Evolutionary conservation across 1,140 invertebrate species (phyloP), one percentile per base, ranked within the genome.

Genomic region (Aphaenogaster ashmeadi): DNA sequence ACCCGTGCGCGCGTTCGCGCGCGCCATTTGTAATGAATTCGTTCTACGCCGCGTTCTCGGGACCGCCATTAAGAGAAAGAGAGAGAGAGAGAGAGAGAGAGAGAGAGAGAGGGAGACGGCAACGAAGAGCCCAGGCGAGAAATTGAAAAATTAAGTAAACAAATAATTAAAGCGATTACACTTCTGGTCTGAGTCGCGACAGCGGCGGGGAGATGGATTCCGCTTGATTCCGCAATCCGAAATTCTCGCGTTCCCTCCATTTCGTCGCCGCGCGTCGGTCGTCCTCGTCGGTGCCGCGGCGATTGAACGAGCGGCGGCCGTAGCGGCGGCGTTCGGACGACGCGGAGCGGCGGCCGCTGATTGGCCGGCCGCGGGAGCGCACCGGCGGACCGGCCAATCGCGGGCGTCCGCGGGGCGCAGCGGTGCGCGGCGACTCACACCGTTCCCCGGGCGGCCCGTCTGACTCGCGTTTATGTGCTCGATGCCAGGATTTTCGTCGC

Each of bases 401-500:
- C 6, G 8, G 27, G 13, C 56, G 52, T 86, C 18, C 36, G 27
- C 15, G 75, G 2, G 8, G 60, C 38, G 44, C 41, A n/a, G 5
- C 27, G 3, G 13, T 56, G 69, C 56, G 56, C 60, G 79, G 44
- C 11, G 85, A 84, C 13, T 74, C 54, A 67, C 5, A 67, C 5
- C 66, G n/a, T 64, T 9, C 77, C 27, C 21, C 36, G 18, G n/a
- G 58, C 64, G 56, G 56, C 74, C 33, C 6, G 5, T 86, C 91
- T 92, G 52, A 74, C 62, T 41, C 71, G 79, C 85, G 58, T 75
- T 27, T 77, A 62, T 86, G 56, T 44, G 66, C 66, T 91, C 89
- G 77, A 91, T 91, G 91, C 81, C 79, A 88, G 75, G 44, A 88
- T 88, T 92, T 90, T 87, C 92, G 64, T 90, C 89, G 89, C 89